Evolutionary conservation across 2,888 invertebrate species (phyloP).

Genomic region (Caenorhabditis becei): DNA sequence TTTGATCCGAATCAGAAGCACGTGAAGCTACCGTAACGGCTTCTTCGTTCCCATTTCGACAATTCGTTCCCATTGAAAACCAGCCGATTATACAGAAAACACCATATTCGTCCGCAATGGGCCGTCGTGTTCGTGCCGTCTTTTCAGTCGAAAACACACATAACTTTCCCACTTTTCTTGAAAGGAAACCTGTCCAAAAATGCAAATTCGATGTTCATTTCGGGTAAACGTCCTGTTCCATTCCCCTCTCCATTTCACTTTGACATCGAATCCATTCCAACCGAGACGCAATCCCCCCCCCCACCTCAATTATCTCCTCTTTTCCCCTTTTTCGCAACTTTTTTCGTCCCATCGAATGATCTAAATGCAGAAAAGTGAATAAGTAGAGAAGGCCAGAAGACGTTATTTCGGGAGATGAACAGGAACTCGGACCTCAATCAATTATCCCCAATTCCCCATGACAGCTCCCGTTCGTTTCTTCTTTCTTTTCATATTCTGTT

Average conservation of each 20-base stretch:
- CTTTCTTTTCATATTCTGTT: not conserved
- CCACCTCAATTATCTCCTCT: conserved; percentile 27
- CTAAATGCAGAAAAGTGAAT: not conserved
- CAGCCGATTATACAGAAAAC: not conserved
- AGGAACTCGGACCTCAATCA: conserved; percentile 44
- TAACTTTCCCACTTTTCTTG: conserved; percentile 33
- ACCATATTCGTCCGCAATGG: not conserved
- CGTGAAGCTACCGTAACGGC: too few species aligned
- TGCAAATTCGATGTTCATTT: conserved; percentile 54
- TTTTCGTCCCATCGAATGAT: not conserved
- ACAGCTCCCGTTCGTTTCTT: conserved; percentile 34
- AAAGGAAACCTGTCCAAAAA: conserved; percentile 37
- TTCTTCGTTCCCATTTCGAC: too few species aligned
- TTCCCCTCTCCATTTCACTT: conserved; percentile 29
- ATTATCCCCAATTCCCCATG: conserved; percentile 46
- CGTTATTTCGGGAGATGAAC: conserved; percentile 5
- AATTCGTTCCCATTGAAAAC: not conserved
- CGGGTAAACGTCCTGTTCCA: conserved; percentile 21
- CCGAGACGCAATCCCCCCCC: not conserved
- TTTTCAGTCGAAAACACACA: conserved; percentile 41
- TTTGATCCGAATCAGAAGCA: too few species aligned
- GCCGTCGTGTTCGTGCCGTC: not conserved
- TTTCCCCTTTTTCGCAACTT: conserved; percentile 30
- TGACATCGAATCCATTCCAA: not conserved
- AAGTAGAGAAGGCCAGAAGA: conserved; percentile 9